Conservation (phyloP, 2,797 vertebrate genomes). For the Sorex maritimensis region DNA sequence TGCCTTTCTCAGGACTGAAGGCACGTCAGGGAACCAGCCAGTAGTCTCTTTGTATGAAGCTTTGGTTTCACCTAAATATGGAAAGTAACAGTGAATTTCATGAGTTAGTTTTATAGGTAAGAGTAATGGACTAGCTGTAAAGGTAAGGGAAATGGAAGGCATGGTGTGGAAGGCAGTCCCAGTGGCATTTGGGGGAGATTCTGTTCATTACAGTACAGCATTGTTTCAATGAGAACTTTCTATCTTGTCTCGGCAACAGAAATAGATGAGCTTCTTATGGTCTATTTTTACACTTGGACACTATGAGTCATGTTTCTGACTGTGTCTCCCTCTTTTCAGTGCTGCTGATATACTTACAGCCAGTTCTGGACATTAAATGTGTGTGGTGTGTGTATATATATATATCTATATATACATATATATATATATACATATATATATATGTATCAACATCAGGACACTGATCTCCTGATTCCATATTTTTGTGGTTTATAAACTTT, state of each 20-base stretch:
- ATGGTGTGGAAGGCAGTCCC: neutral
- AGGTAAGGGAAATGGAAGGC: neutral
- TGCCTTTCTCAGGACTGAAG: neutral
- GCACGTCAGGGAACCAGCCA: neutral
- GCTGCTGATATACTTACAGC: slow-evolving; percentile 50
- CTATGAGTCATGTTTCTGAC: slow-evolving; percentile 76
- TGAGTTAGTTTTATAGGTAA: neutral
- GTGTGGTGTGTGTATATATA: too few relatives aligned
- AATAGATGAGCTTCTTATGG: slow-evolving; percentile 55
- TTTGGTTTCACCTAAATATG: neutral
- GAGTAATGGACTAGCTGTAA: neutral
- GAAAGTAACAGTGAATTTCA: neutral
- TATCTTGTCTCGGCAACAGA: slow-evolving; percentile 31
- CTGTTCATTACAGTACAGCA: neutral
- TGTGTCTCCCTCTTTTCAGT: slow-evolving; percentile 50
- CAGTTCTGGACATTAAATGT: slow-evolving; percentile 17
- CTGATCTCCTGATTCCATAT: neutral
- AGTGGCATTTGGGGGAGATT: slow-evolving; percentile 5
- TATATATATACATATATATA: too few relatives aligned
- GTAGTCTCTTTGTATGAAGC: neutral
- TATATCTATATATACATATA: too few relatives aligned
- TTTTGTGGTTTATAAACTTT: neutral
- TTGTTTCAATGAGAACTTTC: slow-evolving; percentile 42
- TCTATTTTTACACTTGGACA: slow-evolving; percentile 79
- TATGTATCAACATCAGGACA: neutral